Evolutionary conservation across 2,113 vertebrate species (phyloP).

Genomic region (Pampusana beccarii): DNA sequence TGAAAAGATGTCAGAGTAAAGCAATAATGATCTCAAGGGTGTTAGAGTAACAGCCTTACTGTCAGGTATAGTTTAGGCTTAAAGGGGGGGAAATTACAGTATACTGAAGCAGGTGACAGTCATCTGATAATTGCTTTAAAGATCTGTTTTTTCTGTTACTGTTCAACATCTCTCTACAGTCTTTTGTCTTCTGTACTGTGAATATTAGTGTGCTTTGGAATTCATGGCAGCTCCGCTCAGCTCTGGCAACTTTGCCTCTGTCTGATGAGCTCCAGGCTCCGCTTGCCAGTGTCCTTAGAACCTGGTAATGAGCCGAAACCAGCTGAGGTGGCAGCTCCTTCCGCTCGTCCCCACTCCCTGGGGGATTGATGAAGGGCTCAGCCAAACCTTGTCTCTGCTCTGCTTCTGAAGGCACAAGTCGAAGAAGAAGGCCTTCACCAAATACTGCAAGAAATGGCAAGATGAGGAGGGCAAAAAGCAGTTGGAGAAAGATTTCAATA

Average conservation of each 20-base stretch:
- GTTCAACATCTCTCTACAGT: slow-evolving; percentile 4
- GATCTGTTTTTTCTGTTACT: background rate
- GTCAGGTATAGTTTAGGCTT: background rate
- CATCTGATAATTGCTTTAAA: background rate
- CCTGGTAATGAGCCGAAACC: slow-evolving; percentile 88
- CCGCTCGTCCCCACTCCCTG: slow-evolving; percentile 52
- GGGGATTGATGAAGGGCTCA: slow-evolving; percentile 77
- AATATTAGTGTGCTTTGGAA: slow-evolving; percentile 50
- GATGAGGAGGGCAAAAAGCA: slow-evolving; percentile 98
- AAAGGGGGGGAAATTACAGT: accelerated
- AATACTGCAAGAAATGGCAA: slow-evolving; percentile 99
- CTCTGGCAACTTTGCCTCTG: slow-evolving; percentile 67
- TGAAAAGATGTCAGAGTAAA: background rate
- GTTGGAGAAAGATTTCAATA: slow-evolving; percentile 93
- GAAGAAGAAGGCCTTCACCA: slow-evolving; percentile 99
- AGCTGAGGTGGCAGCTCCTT: slow-evolving; percentile 61
- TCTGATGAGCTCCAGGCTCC: slow-evolving; percentile 98
- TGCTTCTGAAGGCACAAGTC: slow-evolving; percentile 93
- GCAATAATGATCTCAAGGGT: background rate
- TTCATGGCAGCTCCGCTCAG: slow-evolving; percentile 92
- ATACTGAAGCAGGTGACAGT: background rate
- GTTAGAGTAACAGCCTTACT: background rate
- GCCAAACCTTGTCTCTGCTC: slow-evolving; percentile 73
- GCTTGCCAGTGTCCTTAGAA: slow-evolving; percentile 93
- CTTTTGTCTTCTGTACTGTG: slow-evolving; percentile 36